Base-by-base conservation (phyloP, 2,888 invertebrate genomes). In the Tupiocoris notatus region DNA sequence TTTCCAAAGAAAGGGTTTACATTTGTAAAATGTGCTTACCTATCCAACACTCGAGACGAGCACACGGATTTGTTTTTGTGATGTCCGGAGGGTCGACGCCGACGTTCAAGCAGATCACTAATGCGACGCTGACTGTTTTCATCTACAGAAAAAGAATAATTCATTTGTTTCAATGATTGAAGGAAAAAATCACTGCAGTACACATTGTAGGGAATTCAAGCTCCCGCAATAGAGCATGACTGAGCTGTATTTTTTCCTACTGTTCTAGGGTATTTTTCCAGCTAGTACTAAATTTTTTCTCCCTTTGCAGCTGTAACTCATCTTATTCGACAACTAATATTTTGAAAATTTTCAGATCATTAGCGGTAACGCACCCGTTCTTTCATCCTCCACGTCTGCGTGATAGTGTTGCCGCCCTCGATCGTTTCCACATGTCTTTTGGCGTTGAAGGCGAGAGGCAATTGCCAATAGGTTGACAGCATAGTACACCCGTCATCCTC, bases 11-110 rank as follows among this genome's bases (percentile, higher is more conserved):
- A n/a, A n/a, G n/a, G n/a, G n/a, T n/a, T n/a, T n/a, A n/a, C n/a
- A n/a, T n/a, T n/a, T n/a, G n/a, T n/a, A n/a, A n/a, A 54, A 1
- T 0, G 61, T 23, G 82, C 85, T 84, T 86, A 95, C 95, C 95
- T 82, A 97, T 94, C 99, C 99, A 99, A 83, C 97, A 97, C 84
- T 98, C 96, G 17, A 95, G 86, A 7, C 96, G 88, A 0, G 99
- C 96, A 85, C 98, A 97, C 0, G 98, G 98, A 82, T 96, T 94
- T 1, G 96, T 96, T 86, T 98, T 98, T 54, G 97, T 92, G 75
- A 98, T 91, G 84, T 99, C 99, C 0, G 99, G 99, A 1, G 99
- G 99, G 85, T 99, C 99, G 20, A 99, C 98, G n/a, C 98, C 98
- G 75, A 99, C 94, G 85, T 99, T 99, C 58, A 99, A 88, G 85